Percentiles rank a stretch among this genome's conserved stretches.
These are phyloP conservation scores for Poeciliopsis turneri DNA, from an alignment of 2,797 vertebrate genomes.

Conservation along the genomic window DNA sequence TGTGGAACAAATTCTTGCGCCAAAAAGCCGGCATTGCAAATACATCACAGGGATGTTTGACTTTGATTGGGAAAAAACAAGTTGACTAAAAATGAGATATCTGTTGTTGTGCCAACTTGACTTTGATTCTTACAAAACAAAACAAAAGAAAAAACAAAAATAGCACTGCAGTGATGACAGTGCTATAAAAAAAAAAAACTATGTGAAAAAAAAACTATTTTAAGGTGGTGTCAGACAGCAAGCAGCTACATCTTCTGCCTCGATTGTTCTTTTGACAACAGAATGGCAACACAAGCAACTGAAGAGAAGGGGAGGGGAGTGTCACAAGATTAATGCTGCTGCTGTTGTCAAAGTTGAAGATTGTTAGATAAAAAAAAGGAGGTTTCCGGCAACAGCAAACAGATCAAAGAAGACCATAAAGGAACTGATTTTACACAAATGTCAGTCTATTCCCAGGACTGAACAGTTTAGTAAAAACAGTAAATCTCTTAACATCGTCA, in stretches of 20 bases:
- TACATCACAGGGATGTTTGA: neutral
- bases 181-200: neutral
- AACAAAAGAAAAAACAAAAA: too few species aligned
- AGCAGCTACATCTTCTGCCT: neutral
- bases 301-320: neutral
- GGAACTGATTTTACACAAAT: neutral
- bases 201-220: neutral
- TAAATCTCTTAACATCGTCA: neutral
- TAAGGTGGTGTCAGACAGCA: neutral
- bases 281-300: neutral
- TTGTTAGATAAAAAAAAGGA: neutral
- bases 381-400: slow-evolving; percentile 2
- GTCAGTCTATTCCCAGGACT: neutral
- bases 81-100: slow-evolving; percentile 1
- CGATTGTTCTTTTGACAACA: slow-evolving; percentile 1
- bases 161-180: slow-evolving; percentile 1
- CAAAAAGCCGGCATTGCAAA: neutral
- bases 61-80: neutral
- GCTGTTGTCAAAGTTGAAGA: slow-evolving; percentile 8
- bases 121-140: neutral
- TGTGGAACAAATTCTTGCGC: neutral
- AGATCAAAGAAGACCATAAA: neutral
- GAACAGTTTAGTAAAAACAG: slow-evolving; percentile 1
- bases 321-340: neutral
- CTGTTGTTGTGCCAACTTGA: neutral